Conservation (phyloP, 2,113 vertebrate genomes). For the Hoplias malabaricus region DNA sequence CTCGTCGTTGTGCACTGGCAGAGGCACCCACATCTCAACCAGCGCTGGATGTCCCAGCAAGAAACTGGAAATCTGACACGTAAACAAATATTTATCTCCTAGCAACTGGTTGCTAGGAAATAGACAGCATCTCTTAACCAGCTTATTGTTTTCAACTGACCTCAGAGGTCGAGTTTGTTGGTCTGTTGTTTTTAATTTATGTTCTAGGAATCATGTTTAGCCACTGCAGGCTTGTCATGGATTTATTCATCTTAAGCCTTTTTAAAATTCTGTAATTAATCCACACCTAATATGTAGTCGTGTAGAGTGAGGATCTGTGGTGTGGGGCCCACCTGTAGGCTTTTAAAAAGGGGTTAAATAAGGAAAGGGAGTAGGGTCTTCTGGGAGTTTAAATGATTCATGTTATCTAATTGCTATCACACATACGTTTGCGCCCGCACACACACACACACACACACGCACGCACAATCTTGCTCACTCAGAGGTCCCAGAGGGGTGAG, state of each 20-base stretch:
- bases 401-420: not conserved
- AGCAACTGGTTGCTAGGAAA: conserved; percentile 43
- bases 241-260: too few relatives aligned
- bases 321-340: not conserved
- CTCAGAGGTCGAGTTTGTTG: conserved; percentile 36
- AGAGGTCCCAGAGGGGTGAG: not conserved
- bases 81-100: conserved; percentile 52
- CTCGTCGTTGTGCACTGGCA: not conserved
- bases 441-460: not conserved
- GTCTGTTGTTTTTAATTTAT: conserved; percentile 11
- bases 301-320: not conserved
- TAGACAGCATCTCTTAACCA: conserved; percentile 41
- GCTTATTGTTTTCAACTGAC: conserved; percentile 42
- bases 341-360: not conserved
- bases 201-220: not conserved
- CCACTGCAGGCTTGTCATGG: not conserved
- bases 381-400: not conserved
- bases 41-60: conserved; percentile 12
- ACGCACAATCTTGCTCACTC: not conserved
- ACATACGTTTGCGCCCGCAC: not conserved
- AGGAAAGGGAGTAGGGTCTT: too few relatives aligned
- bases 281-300: not conserved
- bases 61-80: conserved; percentile 45
- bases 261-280: too few relatives aligned
- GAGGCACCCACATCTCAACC: conserved; percentile 21